Percentiles rank a stretch among this genome's conserved stretches.
phyloP scores from a whole-genome alignment of 2,888 invertebrate species.

The Lepidochitona cinerea region DNA sequence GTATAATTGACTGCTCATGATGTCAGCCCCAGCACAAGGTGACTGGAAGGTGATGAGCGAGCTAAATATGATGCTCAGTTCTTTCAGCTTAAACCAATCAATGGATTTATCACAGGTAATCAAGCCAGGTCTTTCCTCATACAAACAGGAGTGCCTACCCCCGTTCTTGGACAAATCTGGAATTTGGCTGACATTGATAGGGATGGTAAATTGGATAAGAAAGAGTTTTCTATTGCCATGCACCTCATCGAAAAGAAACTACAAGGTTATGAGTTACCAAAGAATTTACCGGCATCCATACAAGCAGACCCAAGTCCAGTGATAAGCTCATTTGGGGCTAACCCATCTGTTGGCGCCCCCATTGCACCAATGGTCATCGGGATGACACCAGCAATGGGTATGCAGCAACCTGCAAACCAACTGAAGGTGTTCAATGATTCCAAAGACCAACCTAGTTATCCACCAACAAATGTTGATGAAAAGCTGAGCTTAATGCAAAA shows the following conservation, averaged over 20 bases:
- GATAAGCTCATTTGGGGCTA: conserved; percentile 54
- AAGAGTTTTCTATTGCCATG: conserved; percentile 71
- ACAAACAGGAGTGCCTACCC: too few species aligned
- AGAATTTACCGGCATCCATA: conserved; percentile 81
- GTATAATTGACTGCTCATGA: too few species aligned
- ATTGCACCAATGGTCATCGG: conserved; percentile 33
- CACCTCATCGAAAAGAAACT: conserved; percentile 80
- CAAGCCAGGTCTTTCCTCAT: too few species aligned
- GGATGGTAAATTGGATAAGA: conserved; percentile 71
- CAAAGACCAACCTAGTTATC: too few species aligned
- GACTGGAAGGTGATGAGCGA: conserved; percentile 88
- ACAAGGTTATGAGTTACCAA: conserved; percentile 91
- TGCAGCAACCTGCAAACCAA: too few species aligned
- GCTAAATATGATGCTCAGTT: conserved; percentile 93
- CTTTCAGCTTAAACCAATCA: conserved; percentile 85
- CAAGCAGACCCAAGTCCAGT: conserved; percentile 64
- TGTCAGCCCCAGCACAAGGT: too few species aligned
- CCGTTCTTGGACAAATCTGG: too few species aligned
- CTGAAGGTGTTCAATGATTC: too few species aligned
- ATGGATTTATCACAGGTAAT: conserved; percentile 86
- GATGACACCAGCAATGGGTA: conserved; percentile 31
- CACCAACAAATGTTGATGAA: too few species aligned
- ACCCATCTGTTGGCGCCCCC: conserved; percentile 36
- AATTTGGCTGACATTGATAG: conserved; percentile 68
- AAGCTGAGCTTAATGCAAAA: too few species aligned